phyloP scores from a whole-genome alignment of 2,113 vertebrate genomes.

The Cricetomys ansorgei region DNA sequence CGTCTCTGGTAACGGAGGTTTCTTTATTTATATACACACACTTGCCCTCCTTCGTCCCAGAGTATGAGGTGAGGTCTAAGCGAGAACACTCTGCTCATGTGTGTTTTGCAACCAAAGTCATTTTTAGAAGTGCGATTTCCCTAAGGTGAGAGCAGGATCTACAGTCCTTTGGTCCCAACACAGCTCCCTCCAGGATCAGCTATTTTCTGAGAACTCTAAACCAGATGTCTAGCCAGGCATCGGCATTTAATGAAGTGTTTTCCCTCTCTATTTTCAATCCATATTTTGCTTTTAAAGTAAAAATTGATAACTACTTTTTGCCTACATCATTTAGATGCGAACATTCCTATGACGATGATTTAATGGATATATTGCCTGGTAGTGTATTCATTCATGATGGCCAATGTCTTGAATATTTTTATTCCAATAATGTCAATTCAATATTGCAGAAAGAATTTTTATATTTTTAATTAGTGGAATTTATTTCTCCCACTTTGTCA shows the following conservation, averaged over 20 bases:
- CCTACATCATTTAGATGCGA: not conserved
- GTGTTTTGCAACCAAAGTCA: not conserved
- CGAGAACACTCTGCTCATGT: not conserved
- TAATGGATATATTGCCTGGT: not conserved
- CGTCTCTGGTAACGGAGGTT: not conserved
- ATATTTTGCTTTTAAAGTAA: constrained; percentile 52
- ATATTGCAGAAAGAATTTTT: not conserved
- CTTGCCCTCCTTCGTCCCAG: not conserved
- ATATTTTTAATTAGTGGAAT: constrained; percentile 1
- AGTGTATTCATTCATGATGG: not conserved
- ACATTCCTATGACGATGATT: not conserved
- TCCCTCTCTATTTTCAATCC: not conserved
- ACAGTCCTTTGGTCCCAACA: not conserved
- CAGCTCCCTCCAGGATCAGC: not conserved
- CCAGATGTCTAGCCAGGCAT: not conserved
- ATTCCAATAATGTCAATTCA: not conserved
- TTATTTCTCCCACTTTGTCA: not conserved
- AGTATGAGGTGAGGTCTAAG: not conserved
- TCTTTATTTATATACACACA: not conserved
- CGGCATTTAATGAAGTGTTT: constrained; percentile 14
- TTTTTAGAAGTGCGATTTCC: constrained; percentile 3
- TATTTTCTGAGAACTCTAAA: constrained; percentile 40
- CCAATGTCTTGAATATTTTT: not conserved
- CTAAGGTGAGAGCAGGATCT: not conserved
- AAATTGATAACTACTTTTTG: constrained; percentile 49